These are phyloP conservation scores for Mizuhopecten yessoensis DNA, from an alignment of 1,140 invertebrate species.

Conservation along the genomic window DNA sequence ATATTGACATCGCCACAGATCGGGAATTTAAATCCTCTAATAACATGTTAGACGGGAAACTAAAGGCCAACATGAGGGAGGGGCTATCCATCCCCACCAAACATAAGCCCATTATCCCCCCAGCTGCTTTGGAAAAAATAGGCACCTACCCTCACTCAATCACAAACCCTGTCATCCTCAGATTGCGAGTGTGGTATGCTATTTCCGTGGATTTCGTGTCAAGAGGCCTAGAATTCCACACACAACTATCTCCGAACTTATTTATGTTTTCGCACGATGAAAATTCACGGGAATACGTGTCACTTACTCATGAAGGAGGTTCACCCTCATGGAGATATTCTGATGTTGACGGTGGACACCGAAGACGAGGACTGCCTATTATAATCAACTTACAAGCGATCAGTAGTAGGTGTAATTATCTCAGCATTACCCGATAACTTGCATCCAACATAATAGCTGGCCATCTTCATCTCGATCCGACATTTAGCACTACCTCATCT, in stretches of 20 bases:
- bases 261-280: slow-evolving; percentile 3
- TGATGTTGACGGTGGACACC: no score
- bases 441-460: no score
- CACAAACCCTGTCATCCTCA: slow-evolving; percentile 14
- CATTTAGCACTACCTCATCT: no score
- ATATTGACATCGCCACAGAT: slow-evolving; percentile 57
- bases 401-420: no score
- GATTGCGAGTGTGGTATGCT: slow-evolving; percentile 50
- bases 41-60: slow-evolving; percentile 48
- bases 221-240: slow-evolving; percentile 37
- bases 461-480: no score
- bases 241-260: not conserved
- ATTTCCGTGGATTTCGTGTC: slow-evolving; percentile 3
- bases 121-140: slow-evolving; percentile 46
- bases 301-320: no score
- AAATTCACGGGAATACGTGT: no score
- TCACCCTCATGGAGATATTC: no score
- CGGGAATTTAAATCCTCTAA: slow-evolving; percentile 52
- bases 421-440: no score
- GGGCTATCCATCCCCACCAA: not conserved
- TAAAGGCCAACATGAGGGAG: slow-evolving; percentile 50
- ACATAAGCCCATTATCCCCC: slow-evolving; percentile 36
- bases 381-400: no score
- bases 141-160: slow-evolving; percentile 47
- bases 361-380: no score